phyloP scores from a whole-genome alignment of 2,113 vertebrate species.

The Cyprinus carpio region DNA sequence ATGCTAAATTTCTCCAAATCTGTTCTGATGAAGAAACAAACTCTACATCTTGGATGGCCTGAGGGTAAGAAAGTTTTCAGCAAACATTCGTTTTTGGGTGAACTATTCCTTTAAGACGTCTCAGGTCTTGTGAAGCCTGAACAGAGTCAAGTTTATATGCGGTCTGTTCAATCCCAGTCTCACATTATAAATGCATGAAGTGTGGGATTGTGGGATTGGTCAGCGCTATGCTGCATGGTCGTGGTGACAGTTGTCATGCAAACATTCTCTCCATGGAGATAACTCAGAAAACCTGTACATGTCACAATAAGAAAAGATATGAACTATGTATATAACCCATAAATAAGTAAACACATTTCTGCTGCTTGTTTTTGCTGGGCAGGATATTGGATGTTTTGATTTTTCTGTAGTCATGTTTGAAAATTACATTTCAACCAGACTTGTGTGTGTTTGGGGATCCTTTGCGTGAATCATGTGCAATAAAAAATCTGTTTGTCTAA shows the following conservation, averaged over 20 bases:
- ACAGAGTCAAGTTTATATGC: not conserved
- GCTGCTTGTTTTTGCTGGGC: not conserved
- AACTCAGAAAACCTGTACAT: not conserved
- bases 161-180: not conserved
- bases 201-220: conserved; percentile 18
- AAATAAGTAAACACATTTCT: conserved; percentile 4
- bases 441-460: not conserved
- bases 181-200: conserved; percentile 32
- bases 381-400: not conserved
- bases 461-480: not conserved
- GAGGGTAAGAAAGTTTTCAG: not conserved
- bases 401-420: conserved; percentile 14
- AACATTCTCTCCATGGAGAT: conserved; percentile 8
- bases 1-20: not conserved
- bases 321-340: conserved; percentile 6
- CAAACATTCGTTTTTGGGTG: not conserved
- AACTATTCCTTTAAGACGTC: not conserved
- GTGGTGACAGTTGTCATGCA: conserved; percentile 29
- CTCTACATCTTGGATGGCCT: not conserved
- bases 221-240: conserved; percentile 16
- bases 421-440: conserved; percentile 1
- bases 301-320: conserved; percentile 21
- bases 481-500: not conserved
- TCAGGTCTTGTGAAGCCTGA: not conserved
- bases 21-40: not conserved